A percentile compares a stretch with the other conserved stretches of the same genome.
phyloP scores from a whole-genome alignment of 1,140 invertebrate genomes.

The Drosophila athabasca region DNA sequence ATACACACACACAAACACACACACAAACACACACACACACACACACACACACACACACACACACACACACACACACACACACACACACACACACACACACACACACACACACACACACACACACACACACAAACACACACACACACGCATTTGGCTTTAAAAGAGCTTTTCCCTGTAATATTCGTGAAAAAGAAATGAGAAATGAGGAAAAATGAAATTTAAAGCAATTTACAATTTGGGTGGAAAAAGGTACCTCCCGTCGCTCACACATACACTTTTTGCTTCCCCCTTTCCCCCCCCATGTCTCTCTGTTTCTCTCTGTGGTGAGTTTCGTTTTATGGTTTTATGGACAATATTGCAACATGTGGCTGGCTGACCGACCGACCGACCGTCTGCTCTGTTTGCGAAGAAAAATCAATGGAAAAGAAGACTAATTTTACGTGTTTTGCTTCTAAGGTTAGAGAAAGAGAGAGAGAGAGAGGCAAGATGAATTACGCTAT shows the following conservation, averaged over 20 bases:
- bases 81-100: not conserved
- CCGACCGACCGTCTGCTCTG: not conserved
- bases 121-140: slow-evolving; percentile 1
- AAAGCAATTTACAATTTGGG: slow-evolving; percentile 27
- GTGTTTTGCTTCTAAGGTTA: too few relatives aligned
- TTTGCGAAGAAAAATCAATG: too few relatives aligned
- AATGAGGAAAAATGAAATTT: slow-evolving; percentile 5
- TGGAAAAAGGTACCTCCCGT: slow-evolving; percentile 4
- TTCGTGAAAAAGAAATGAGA: too few relatives aligned
- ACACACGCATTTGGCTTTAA: not conserved
- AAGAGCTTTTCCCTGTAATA: slow-evolving; percentile 1
- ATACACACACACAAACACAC: slow-evolving; percentile 4
- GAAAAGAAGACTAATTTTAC: too few relatives aligned
- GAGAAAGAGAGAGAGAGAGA: too few relatives aligned
- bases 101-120: slow-evolving; percentile 1
- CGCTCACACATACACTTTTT: not conserved
- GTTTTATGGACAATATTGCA: slow-evolving; percentile 39
- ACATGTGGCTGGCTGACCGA: slow-evolving; percentile 25
- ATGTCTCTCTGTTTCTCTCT: not conserved
- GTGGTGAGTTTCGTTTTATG: slow-evolving; percentile 56
- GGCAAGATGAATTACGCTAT: slow-evolving; percentile 1
- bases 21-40: not conserved
- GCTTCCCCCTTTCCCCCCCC: not conserved
- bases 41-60: not conserved
- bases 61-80: not conserved